Percentiles rank a stretch among this genome's conserved stretches.
Evolutionary conservation across 2,797 vertebrate genomes (phyloP).

Genomic region (Channallabes apus): DNA sequence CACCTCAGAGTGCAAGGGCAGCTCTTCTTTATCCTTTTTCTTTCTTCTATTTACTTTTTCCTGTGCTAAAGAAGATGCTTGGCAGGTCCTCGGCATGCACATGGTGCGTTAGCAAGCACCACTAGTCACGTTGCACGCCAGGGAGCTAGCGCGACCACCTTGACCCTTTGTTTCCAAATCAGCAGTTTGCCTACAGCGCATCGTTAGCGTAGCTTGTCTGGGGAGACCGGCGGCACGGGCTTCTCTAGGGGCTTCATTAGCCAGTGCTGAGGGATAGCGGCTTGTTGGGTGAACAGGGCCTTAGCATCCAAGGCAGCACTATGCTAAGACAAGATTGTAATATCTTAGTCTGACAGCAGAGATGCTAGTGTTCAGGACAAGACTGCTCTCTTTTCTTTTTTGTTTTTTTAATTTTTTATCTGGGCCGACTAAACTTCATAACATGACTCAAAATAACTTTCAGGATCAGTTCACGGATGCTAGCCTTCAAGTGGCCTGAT

Average conservation of each 20-base stretch:
- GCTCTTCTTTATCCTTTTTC: slow-evolving; percentile 55
- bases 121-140: slow-evolving; percentile 47
- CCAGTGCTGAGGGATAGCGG: slow-evolving; percentile 47
- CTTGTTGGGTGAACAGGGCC: slow-evolving; percentile 42
- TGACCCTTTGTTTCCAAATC: slow-evolving; percentile 73
- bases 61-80: slow-evolving; percentile 8
- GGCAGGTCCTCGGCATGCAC: slow-evolving; percentile 51
- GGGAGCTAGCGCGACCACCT: slow-evolving; percentile 57
- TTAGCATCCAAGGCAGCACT: slow-evolving; percentile 28
- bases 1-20: slow-evolving; percentile 42
- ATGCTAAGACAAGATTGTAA: slow-evolving; percentile 18
- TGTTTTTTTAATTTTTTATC: neutral
- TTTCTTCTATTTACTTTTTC: neutral
- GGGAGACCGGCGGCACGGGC: slow-evolving; percentile 63
- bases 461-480: neutral
- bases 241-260: slow-evolving; percentile 78
- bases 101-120: slow-evolving; percentile 48
- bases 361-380: neutral
- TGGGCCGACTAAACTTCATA: neutral
- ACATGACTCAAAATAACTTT: neutral
- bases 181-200: slow-evolving; percentile 72
- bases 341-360: slow-evolving; percentile 22
- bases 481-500: neutral
- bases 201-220: slow-evolving; percentile 66
- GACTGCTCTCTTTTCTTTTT: neutral